Evolutionary conservation across 1,140 invertebrate species (phyloP), one percentile per base, ranked within the genome.

Genomic region (Brachionus koreanus): DNA sequence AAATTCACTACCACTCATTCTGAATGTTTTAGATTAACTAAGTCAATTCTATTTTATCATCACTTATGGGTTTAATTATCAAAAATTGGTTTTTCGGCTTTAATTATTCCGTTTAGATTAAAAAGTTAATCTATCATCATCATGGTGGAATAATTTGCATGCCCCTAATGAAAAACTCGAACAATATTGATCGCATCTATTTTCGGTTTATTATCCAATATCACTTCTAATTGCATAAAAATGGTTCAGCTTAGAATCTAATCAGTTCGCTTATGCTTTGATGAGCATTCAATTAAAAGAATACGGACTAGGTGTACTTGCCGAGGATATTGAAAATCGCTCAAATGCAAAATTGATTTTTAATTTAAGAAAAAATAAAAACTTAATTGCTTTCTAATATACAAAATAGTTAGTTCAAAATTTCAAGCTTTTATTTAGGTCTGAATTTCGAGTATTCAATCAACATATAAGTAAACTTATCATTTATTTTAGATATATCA

Each of bases 91-190:
- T 69, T 37, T 69, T 39, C n/a, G 25, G 25, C 9, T 19, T 39
- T 69, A 43, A 69, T 69, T 69, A 39, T 19, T 69, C 65, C 16
- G 35, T 65, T 33, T 65, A 65, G 63, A 65, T 65, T 65, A 33
- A 65, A 65, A 65, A 65, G 25, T 65, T 65, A 65, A 65, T 65
- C 33, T 65, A 65, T 65, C 63, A 65, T 65, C 63, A 65, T 65
- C 33, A 5, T 37, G 33, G 63, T 37, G 33, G 33, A 65, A 33
- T 65, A 65, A 65, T 57, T 57, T 57, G 49, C n/a, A 16, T 57
- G 49, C 49, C 49, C 19, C 49, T 57, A 57, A 57, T 57, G 49
- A 57, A 57, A 57, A 57, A 57, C 49, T 57, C n/a, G n/a, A 9
- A 19, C 2, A 57, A 57, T 57, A 57, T 57, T 57, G 49, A 57